These are phyloP conservation scores for Phoxinus dragarum DNA, from an alignment of 2,797 vertebrate genomes.

Conservation along the genomic window DNA sequence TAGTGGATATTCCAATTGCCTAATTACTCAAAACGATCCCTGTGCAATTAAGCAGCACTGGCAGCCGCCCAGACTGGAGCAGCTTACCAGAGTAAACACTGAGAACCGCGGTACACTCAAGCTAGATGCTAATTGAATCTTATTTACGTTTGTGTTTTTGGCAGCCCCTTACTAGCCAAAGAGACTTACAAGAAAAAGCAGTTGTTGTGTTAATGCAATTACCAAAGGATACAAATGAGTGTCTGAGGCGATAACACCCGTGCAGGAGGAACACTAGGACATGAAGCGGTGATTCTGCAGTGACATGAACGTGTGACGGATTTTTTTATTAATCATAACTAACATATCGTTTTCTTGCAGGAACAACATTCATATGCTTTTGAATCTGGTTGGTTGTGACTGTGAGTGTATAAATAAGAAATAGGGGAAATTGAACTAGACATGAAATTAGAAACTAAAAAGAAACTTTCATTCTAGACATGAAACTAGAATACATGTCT, in stretches of 20 bases:
- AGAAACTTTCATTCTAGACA: no score
- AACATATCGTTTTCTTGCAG: no score
- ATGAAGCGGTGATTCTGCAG: not conserved
- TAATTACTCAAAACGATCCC: constrained; percentile 64
- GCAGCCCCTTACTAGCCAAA: not conserved
- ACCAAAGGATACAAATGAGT: constrained; percentile 18
- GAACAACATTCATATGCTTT: no score
- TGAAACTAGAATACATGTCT: no score
- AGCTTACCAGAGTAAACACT: constrained; percentile 16
- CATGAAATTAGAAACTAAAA: no score
- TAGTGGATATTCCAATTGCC: constrained; percentile 60
- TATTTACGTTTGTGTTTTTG: constrained; percentile 23
- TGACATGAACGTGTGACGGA: no score
- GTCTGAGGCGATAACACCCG: not conserved
- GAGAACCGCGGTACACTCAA: constrained; percentile 23
- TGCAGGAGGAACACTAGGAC: not conserved
- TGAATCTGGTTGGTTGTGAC: no score
- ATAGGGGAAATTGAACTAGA: no score
- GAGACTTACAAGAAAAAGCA: not conserved
- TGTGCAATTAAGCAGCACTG: constrained; percentile 59
- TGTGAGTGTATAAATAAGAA: no score
- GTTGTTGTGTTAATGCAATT: constrained; percentile 9
- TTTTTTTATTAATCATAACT: no score
- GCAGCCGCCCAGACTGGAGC: constrained; percentile 53
- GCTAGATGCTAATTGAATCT: constrained; percentile 35